Percentiles rank a stretch among this genome's conserved stretches.
phyloP scores from a whole-genome alignment of 2,797 vertebrate species.

The Pseudochaenichthys georgianus region DNA sequence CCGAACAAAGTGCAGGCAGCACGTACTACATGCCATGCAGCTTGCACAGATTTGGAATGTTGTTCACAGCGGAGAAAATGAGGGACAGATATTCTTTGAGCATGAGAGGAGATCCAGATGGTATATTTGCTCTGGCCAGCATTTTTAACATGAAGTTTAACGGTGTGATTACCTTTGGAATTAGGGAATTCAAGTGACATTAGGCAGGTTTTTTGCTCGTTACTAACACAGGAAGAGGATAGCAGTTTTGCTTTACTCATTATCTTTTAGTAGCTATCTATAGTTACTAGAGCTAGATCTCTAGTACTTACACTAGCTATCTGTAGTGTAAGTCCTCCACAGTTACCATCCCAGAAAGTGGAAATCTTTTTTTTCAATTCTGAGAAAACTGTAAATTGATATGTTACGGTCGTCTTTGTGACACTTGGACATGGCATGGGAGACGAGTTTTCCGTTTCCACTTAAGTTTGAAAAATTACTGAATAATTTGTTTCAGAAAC shows the following conservation, averaged over 20 bases:
- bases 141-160: not conserved
- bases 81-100: not conserved
- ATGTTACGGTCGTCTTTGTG: too few species aligned
- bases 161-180: not conserved
- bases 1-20: slow-evolving; percentile 1
- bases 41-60: slow-evolving; percentile 3
- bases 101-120: not conserved
- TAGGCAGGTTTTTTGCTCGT: not conserved
- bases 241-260: not conserved
- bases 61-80: not conserved
- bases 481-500: not conserved
- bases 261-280: not conserved
- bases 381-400: too few species aligned
- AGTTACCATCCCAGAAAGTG: too few species aligned
- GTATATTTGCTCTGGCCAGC: not conserved
- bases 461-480: not conserved
- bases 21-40: not conserved
- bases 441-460: too few species aligned
- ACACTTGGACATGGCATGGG: too few species aligned
- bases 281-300: not conserved
- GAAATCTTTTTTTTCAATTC: too few species aligned
- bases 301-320: too few species aligned
- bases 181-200: not conserved
- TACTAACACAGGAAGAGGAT: not conserved
- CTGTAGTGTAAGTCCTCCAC: too few species aligned